Evolutionary conservation across 2,888 invertebrate species (phyloP).

Genomic region (Argyresthia goedartella): DNA sequence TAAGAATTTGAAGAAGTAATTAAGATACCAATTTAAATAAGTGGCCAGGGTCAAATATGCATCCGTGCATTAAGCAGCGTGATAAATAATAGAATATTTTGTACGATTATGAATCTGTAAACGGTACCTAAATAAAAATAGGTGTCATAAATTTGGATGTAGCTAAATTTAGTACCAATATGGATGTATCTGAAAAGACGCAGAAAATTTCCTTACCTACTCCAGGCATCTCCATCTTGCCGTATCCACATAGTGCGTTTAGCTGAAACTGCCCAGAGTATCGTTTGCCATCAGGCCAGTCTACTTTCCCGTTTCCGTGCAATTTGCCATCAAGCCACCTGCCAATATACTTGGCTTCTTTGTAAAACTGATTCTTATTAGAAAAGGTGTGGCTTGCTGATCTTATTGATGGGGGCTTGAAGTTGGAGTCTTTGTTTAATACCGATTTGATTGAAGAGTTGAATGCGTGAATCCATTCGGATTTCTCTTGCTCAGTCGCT

Average conservation of each 20-base stretch:
- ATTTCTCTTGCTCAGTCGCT: conserved; percentile 76
- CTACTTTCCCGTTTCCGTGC: conserved; percentile 85
- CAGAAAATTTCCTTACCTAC: conserved; percentile 44
- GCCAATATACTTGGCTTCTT: conserved; percentile 84
- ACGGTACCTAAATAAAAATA: no score
- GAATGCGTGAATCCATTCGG: conserved; percentile 83
- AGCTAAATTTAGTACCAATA: no score
- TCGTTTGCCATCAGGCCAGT: conserved; percentile 84
- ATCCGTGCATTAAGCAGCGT: no score
- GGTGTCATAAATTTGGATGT: no score
- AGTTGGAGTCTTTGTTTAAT: conserved; percentile 72
- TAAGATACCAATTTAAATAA: no score
- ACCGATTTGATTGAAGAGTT: conserved; percentile 79
- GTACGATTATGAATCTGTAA: no score
- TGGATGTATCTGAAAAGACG: no score
- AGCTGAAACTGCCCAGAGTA: conserved; percentile 87
- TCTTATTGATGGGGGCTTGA: conserved; percentile 78
- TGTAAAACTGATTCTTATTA: conserved; percentile 76
- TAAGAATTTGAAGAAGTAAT: no score
- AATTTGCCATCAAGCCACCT: conserved; percentile 87
- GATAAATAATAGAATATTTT: no score
- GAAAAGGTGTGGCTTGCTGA: conserved; percentile 80
- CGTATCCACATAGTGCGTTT: conserved; percentile 80
- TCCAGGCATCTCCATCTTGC: conserved; percentile 76
- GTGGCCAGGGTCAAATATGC: no score